Evolutionary conservation across 1,140 invertebrate genomes (phyloP).

Genomic region (Triops cancriformis): DNA sequence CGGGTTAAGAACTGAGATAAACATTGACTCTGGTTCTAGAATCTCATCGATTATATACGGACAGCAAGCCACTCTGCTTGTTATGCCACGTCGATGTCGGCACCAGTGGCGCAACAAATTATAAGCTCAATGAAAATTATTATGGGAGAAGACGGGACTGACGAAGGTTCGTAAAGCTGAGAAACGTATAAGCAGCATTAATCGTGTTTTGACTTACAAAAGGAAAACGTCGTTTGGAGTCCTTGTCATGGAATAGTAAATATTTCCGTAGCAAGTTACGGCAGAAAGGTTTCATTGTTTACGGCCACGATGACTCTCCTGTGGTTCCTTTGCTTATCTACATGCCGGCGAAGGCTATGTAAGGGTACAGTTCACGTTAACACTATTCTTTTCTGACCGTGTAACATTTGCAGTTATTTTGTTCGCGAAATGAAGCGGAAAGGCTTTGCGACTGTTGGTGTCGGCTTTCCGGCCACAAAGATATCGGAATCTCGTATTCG

Average conservation of each 20-base stretch:
- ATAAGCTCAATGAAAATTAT: constrained; percentile 79
- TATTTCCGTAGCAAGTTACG: constrained; percentile 80
- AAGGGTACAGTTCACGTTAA: constrained; percentile 38
- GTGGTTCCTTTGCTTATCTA: constrained; percentile 93
- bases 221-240: constrained; percentile 59
- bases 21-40: constrained; percentile 45
- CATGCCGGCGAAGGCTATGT: constrained; percentile 87
- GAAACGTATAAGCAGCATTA: constrained; percentile 29
- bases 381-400: background rate
- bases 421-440: constrained; percentile 70
- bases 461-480: constrained; percentile 95
- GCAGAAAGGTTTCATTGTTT: constrained; percentile 87
- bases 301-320: constrained; percentile 93
- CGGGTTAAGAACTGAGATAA: background rate
- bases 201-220: background rate
- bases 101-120: constrained; percentile 84
- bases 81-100: constrained; percentile 86
- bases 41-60: constrained; percentile 70
- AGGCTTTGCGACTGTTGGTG: constrained; percentile 87
- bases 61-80: constrained; percentile 71
- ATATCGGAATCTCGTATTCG: constrained; percentile 85
- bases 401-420: constrained; percentile 55
- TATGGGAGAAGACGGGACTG: constrained; percentile 72
- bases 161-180: constrained; percentile 45
- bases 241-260: constrained; percentile 70